Evolutionary conservation across 92 coral and sea anemone species (phyloP).

Genomic region (Actinostola sp.): DNA sequence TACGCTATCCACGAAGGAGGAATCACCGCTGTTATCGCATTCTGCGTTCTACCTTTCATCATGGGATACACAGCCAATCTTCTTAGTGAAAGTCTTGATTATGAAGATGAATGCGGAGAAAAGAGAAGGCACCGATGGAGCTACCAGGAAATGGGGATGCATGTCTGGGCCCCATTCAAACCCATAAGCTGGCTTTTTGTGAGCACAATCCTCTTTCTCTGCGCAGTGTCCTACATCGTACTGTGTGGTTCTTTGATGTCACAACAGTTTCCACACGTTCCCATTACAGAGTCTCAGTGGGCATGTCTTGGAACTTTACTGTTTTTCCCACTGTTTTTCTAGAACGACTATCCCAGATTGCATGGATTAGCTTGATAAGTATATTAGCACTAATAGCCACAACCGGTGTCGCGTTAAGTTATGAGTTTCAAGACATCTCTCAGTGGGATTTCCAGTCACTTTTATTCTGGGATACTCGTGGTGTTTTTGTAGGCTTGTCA

Average conservation of each 20-base stretch:
- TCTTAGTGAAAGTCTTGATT: too few species aligned
- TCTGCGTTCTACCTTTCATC: too few species aligned
- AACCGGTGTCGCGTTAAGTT: slow-evolving; percentile 18
- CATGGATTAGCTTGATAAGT: slow-evolving; percentile 61
- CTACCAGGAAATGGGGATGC: too few species aligned
- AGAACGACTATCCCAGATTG: slow-evolving; percentile 40
- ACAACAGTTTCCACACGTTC: slow-evolving; percentile 27
- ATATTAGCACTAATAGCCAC: slow-evolving; percentile 42
- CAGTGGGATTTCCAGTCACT: slow-evolving; percentile 36
- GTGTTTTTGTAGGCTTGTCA: slow-evolving; percentile 42
- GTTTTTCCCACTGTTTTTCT: slow-evolving; percentile 57
- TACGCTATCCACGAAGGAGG: too few species aligned
- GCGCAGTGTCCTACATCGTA: slow-evolving; percentile 49
- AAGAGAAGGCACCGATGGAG: too few species aligned
- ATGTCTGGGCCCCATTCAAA: too few species aligned
- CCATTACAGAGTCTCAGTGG: slow-evolving; percentile 38
- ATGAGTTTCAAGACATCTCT: slow-evolving; percentile 23
- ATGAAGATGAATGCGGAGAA: too few species aligned
- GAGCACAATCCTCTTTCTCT: too few species aligned
- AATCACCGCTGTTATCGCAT: too few species aligned
- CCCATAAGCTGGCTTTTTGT: too few species aligned
- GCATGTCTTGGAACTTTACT: slow-evolving; percentile 30
- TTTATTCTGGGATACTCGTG: slow-evolving; percentile 54
- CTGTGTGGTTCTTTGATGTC: slow-evolving; percentile 60
- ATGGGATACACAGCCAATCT: too few species aligned